These are phyloP conservation scores for Leuciscus idus DNA, from an alignment of 2,113 vertebrate species.

Conservation along the genomic window DNA sequence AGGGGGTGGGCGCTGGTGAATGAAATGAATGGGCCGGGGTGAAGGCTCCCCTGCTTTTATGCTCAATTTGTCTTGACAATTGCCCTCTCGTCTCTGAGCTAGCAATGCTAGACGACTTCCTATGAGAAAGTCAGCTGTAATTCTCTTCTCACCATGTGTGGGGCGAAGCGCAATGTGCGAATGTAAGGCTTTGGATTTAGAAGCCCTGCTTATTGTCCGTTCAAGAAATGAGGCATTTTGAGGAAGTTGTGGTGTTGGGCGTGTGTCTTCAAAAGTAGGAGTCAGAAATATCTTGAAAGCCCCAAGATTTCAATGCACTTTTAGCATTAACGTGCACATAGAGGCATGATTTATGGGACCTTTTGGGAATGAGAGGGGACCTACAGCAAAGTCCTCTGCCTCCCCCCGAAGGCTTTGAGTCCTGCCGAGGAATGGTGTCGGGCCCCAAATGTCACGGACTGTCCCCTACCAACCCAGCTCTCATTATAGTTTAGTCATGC, in stretches of 20 bases:
- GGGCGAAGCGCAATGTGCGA: slow-evolving; percentile 46
- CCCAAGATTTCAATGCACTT: not conserved
- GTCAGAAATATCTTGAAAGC: not conserved
- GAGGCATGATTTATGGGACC: slow-evolving; percentile 36
- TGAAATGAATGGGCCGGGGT: slow-evolving; percentile 50
- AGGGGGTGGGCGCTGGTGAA: slow-evolving; percentile 44
- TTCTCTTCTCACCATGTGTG: slow-evolving; percentile 56
- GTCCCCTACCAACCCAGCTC: slow-evolving; percentile 51
- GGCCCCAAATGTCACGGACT: slow-evolving; percentile 73
- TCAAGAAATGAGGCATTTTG: slow-evolving; percentile 11
- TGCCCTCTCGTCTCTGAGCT: slow-evolving; percentile 50
- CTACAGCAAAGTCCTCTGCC: slow-evolving; percentile 70
- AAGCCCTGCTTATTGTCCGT: slow-evolving; percentile 34
- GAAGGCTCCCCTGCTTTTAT: slow-evolving; percentile 57
- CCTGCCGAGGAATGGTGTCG: slow-evolving; percentile 75
- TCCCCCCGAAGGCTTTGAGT: slow-evolving; percentile 66
- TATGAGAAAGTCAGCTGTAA: slow-evolving; percentile 56
- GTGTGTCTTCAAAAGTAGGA: not conserved
- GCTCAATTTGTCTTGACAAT: slow-evolving; percentile 62
- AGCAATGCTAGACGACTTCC: slow-evolving; percentile 53
- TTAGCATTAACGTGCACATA: not conserved
- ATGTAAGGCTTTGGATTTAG: slow-evolving; percentile 54
- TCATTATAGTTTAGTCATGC: slow-evolving; percentile 59
- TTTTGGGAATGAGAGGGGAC: slow-evolving; percentile 60
- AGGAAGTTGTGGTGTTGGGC: not conserved